Conservation (phyloP, 2,113 vertebrate genomes). For the Syngnathus typhle region DNA sequence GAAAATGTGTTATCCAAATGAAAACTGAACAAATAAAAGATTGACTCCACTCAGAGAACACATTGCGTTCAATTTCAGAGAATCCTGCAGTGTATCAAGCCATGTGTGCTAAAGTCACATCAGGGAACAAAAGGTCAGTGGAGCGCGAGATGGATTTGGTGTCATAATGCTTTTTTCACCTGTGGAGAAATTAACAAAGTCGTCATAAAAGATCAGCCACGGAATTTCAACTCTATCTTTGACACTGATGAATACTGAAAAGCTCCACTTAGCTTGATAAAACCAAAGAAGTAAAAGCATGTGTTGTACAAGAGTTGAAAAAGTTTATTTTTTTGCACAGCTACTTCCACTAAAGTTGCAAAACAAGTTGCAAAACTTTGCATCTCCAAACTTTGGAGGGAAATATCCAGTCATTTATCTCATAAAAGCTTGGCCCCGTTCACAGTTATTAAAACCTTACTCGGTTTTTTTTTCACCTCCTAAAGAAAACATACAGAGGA, state of each 20-base stretch:
- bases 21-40: neutral
- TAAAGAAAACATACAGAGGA: neutral
- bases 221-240: conserved; percentile 16
- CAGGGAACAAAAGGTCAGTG: conserved; percentile 52
- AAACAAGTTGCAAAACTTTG: neutral
- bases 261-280: neutral
- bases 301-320: neutral
- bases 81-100: conserved; percentile 32
- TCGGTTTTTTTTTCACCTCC: neutral
- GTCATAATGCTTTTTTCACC: conserved; percentile 35
- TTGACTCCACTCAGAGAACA: neutral
- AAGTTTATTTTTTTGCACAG: neutral
- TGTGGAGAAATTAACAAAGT: conserved; percentile 56
- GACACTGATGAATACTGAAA: conserved; percentile 14
- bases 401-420: neutral
- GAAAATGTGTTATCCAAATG: too few species aligned
- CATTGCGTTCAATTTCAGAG: neutral
- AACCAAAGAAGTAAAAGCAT: neutral
- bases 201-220: conserved; percentile 32
- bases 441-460: conserved; percentile 7
- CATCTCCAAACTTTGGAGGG: neutral
- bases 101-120: conserved; percentile 58
- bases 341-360: neutral
- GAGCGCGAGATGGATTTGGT: conserved; percentile 60
- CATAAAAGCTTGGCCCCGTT: neutral